Percentiles rank a stretch among this genome's conserved stretches.
Conservation (phyloP, 2,113 vertebrate genomes). For the Phyllostomus hastatus region DNA sequence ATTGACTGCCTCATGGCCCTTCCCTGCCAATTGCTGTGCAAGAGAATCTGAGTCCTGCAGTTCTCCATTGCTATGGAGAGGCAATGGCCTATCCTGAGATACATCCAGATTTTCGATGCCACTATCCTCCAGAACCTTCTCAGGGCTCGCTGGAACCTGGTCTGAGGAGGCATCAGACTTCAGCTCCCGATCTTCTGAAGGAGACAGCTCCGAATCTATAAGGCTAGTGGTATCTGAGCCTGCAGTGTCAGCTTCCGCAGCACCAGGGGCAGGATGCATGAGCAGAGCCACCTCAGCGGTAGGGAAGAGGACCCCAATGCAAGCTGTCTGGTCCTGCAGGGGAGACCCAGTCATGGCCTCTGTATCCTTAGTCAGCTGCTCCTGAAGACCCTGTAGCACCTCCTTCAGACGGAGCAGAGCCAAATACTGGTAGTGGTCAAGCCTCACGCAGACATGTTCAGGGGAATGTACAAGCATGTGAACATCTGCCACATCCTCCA, state of each 20-base stretch:
- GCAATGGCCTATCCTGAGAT: conserved; percentile 38
- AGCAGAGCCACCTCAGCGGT: conserved; percentile 89
- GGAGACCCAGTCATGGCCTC: conserved; percentile 76
- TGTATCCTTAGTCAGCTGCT: conserved; percentile 86
- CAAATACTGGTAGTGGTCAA: conserved; percentile 97
- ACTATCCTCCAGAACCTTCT: conserved; percentile 77
- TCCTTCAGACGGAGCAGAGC: conserved; percentile 95
- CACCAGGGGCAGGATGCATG: conserved; percentile 81
- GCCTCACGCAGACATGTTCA: conserved; percentile 85
- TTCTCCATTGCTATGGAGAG: conserved; percentile 57
- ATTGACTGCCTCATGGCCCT: conserved; percentile 85
- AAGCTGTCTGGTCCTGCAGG: conserved; percentile 79
- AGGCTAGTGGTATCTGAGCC: conserved; percentile 93
- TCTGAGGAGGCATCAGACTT: conserved; percentile 77
- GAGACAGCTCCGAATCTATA: conserved; percentile 87
- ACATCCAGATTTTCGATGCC: conserved; percentile 71
- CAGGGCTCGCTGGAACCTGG: conserved; percentile 56
- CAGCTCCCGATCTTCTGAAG: conserved; percentile 80
- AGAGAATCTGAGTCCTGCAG: background rate
- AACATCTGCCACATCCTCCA: conserved; percentile 83
- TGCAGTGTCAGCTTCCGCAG: conserved; percentile 82
- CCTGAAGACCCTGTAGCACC: conserved; percentile 85
- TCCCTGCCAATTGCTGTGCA: conserved; percentile 71
- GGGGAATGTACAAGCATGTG: conserved; percentile 88
- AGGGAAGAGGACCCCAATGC: conserved; percentile 87